phyloP scores from a whole-genome alignment of 2,888 invertebrate species.

The Drosophila colorata region DNA sequence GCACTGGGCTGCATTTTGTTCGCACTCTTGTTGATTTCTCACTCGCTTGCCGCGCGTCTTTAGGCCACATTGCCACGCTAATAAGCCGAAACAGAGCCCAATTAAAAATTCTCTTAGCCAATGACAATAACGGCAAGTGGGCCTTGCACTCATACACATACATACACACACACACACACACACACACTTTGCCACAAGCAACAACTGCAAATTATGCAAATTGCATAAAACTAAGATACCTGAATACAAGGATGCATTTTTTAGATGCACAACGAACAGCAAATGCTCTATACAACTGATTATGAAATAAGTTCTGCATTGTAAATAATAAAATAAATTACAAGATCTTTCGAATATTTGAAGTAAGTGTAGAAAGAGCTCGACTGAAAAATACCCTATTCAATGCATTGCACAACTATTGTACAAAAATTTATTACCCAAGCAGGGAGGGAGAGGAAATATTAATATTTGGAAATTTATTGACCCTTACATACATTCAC shows the following conservation, averaged over 20 bases:
- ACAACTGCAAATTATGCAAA: slow-evolving; percentile 49
- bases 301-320: no score
- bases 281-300: no score
- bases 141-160: slow-evolving; percentile 7
- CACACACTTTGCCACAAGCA: slow-evolving; percentile 18
- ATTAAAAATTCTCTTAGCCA: slow-evolving; percentile 70
- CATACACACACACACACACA: slow-evolving; percentile 3
- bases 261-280: background rate
- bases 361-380: no score
- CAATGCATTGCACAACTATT: no score
- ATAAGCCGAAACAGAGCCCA: slow-evolving; percentile 60
- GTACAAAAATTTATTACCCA: no score
- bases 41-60: slow-evolving; percentile 15
- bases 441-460: no score
- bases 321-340: no score
- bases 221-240: slow-evolving; percentile 33
- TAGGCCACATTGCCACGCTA: slow-evolving; percentile 38
- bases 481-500: no score
- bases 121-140: slow-evolving; percentile 53
- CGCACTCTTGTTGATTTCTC: slow-evolving; percentile 19
- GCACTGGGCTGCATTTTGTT: slow-evolving; percentile 33
- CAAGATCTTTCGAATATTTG: no score
- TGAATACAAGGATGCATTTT: background rate
- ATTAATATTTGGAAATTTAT: no score
- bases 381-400: no score